Base-by-base conservation (phyloP, 1,140 invertebrate genomes). In the Panagrolaimus sp. region DNA sequence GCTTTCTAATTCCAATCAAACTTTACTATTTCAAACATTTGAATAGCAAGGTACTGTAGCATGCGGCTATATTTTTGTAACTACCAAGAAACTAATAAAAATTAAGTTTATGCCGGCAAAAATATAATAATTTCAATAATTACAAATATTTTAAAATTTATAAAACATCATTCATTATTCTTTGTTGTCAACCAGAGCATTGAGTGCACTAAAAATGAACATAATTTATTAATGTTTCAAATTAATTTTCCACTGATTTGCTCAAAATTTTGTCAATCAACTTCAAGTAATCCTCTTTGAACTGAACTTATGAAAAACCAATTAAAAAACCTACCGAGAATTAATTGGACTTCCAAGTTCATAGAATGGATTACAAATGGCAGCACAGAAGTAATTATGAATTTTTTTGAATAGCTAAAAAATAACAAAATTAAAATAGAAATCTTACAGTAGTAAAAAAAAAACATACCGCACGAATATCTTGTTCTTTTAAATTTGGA, bases 151-250 rank as follows among this genome's bases (percentile, higher is more conserved):
- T 5, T 9, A 47, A 47, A 47, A 47, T 38, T 38, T 2, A 38
- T 38, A 38, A 7, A 38, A 38, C 31, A 38, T 4, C 2, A 4
- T 51, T 51, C 63, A 70, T 74, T 72, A 87, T 72, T 87, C 87
- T 7, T 27, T 20, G 51, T 57, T 57, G 51, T 57, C 51, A 8
- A 57, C n/a, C 9, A 57, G n/a, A 27, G 51, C 51, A 57, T 57
- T 57, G 13, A 57, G n/a, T 20, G 51, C 51, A 25, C 51, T 57
- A n/a, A 27, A 57, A 57, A 57, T 16, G 20, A 25, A 57, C 20
- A 57, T 11, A 57, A 57, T 2, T 38, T 38, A 38, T 38, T n/a
- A n/a, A n/a, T n/a, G n/a, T n/a, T n/a, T n/a, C n/a, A n/a, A 38
- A 7, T 38, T 38, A 38, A 38, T 38, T 4, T 38, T 38, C 2